Percentiles rank a stretch among this genome's conserved stretches.
Evolutionary conservation across 2,113 vertebrate species (phyloP).

Genomic region (Charadrius vociferus): DNA sequence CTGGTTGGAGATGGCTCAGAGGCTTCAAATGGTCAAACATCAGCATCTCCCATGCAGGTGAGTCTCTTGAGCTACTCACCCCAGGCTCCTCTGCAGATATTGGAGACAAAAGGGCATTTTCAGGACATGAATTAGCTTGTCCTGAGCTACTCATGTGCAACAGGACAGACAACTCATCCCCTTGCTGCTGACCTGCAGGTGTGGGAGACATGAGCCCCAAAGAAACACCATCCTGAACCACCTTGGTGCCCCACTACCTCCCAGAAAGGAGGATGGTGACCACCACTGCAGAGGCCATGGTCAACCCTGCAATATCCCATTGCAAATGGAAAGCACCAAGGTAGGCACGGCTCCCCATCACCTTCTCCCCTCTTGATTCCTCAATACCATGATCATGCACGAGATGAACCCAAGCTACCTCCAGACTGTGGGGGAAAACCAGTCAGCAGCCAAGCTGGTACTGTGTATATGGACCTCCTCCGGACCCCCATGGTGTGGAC

Average conservation of each 20-base stretch:
- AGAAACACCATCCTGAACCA: not conserved
- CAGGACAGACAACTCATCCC: not conserved
- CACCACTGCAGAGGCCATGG: rapidly evolving
- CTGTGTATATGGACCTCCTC: not conserved
- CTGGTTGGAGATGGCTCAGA: not conserved
- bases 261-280: not conserved
- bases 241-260: not conserved
- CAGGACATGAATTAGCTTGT: not conserved
- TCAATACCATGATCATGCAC: not conserved
- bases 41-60: not conserved
- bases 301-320: not conserved
- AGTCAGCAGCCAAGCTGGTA: not conserved
- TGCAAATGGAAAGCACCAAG: not conserved
- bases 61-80: not conserved
- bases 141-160: not conserved
- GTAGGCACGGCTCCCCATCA: not conserved
- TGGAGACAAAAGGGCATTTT: not conserved
- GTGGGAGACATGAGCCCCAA: not conserved
- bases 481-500: rapidly evolving
- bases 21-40: not conserved
- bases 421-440: rapidly evolving
- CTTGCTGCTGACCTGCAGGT: not conserved
- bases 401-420: not conserved
- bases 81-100: not conserved
- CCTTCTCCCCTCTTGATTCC: not conserved